Conservation (phyloP, 1,140 invertebrate genomes). For the Aphidius ervi region DNA sequence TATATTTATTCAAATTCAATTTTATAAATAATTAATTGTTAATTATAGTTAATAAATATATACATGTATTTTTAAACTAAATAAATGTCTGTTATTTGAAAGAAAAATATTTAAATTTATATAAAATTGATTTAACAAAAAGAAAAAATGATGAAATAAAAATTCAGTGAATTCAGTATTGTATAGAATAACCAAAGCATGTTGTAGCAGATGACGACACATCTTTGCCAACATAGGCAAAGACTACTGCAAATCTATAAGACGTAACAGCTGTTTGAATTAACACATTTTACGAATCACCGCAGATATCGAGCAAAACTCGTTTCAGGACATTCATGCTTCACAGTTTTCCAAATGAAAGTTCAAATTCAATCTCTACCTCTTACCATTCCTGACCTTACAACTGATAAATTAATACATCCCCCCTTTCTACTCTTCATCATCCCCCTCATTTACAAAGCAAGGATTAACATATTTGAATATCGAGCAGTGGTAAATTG, state of each 20-base stretch:
- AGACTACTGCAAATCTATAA: neutral
- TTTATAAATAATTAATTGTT: too few species aligned
- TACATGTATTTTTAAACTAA: too few species aligned
- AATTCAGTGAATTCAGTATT: constrained; percentile 3
- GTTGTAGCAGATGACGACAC: constrained; percentile 28
- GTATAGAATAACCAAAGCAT: constrained; percentile 27
- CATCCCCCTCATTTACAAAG: too few species aligned
- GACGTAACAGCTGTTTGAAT: constrained; percentile 21
- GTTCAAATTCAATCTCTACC: too few species aligned
- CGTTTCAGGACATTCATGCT: neutral
- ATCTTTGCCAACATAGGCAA: too few species aligned
- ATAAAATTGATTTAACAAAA: neutral
- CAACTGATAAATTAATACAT: neutral
- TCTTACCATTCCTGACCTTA: neutral
- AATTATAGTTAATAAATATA: too few species aligned
- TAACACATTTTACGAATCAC: constrained; percentile 34
- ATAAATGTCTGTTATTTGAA: too few species aligned
- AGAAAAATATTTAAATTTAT: neutral
- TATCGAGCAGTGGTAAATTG: neutral
- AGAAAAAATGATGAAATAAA: neutral
- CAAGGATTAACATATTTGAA: constrained; percentile 10
- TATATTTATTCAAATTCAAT: too few species aligned
- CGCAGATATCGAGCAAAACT: constrained; percentile 7
- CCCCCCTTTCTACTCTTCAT: too few species aligned
- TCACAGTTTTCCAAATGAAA: too few species aligned